Evolutionary conservation across 2,113 vertebrate genomes (phyloP).

Genomic region (Hypomesus transpacificus): DNA sequence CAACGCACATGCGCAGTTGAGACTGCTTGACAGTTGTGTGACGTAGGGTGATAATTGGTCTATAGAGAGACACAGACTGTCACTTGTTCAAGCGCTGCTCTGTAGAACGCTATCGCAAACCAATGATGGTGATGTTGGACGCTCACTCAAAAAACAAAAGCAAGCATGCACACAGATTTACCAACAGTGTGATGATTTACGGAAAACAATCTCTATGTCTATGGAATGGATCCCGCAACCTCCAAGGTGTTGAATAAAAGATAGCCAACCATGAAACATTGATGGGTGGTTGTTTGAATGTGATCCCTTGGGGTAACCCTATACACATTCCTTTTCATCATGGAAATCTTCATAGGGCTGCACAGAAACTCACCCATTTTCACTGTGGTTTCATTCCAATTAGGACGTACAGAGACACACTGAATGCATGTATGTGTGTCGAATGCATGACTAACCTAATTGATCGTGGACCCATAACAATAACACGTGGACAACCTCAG

Average conservation of each 20-base stretch:
- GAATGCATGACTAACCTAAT: neutral
- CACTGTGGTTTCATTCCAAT: neutral
- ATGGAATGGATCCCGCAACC: slow-evolving; percentile 20
- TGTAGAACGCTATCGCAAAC: neutral
- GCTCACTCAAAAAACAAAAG: too few relatives aligned
- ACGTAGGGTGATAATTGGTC: too few relatives aligned
- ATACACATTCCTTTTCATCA: slow-evolving; percentile 27
- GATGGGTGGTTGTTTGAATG: slow-evolving; percentile 30
- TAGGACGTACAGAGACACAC: neutral
- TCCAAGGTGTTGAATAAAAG: slow-evolving; percentile 3
- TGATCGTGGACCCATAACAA: neutral
- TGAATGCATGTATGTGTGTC: neutral
- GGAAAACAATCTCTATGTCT: slow-evolving; percentile 23
- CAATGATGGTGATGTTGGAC: neutral
- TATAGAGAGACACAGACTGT: neutral
- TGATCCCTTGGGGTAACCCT: slow-evolving; percentile 32
- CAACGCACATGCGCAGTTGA: too few relatives aligned
- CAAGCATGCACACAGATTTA: neutral
- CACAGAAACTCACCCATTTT: slow-evolving; percentile 16
- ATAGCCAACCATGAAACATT: slow-evolving; percentile 45
- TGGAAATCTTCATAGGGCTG: neutral
- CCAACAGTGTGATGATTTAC: neutral
- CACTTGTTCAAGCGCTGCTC: neutral
- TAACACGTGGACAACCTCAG: neutral
- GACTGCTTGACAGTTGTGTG: too few relatives aligned